Conservation (phyloP, 2,888 invertebrate species). For the Trissolcus brochymenae region DNA sequence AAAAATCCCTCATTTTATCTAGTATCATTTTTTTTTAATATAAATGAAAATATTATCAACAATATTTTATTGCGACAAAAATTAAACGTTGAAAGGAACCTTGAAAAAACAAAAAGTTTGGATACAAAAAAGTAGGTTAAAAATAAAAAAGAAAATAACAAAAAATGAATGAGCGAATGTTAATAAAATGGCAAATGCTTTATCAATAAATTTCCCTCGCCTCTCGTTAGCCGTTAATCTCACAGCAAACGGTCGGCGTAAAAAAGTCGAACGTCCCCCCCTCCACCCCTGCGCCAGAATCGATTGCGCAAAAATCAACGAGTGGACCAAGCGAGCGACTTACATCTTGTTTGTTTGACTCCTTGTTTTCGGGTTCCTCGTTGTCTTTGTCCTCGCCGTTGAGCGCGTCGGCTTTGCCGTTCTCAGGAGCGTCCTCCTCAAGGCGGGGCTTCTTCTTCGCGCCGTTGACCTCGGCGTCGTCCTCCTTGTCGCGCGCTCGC, state of each 20-base stretch:
- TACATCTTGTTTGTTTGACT: slow-evolving; percentile 15
- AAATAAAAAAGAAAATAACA: not conserved
- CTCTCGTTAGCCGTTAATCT: slow-evolving; percentile 25
- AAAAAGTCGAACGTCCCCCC: slow-evolving; percentile 21
- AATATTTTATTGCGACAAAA: no score
- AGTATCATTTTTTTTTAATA: no score
- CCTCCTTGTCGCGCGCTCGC: slow-evolving; percentile 60
- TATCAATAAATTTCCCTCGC: not conserved
- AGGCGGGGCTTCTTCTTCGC: slow-evolving; percentile 43
- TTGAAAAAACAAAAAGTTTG: no score
- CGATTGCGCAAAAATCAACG: slow-evolving; percentile 28
- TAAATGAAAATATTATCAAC: no score
- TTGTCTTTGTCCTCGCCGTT: slow-evolving; percentile 39
- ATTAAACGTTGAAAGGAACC: no score
- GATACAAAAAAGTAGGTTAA: not conserved
- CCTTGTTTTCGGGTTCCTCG: slow-evolving; percentile 28
- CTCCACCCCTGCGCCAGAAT: slow-evolving; percentile 11
- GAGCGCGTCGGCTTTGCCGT: slow-evolving; percentile 49
- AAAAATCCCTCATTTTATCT: no score
- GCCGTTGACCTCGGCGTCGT: slow-evolving; percentile 27
- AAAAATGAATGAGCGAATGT: not conserved
- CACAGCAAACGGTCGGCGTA: slow-evolving; percentile 21
- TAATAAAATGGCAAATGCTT: not conserved
- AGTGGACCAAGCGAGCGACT: slow-evolving; percentile 17
- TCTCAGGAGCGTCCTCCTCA: slow-evolving; percentile 39